A percentile compares a stretch with the other conserved stretches of the same genome.
Evolutionary conservation across 2,888 invertebrate genomes (phyloP).

Genomic region (Brenthis daphne): DNA sequence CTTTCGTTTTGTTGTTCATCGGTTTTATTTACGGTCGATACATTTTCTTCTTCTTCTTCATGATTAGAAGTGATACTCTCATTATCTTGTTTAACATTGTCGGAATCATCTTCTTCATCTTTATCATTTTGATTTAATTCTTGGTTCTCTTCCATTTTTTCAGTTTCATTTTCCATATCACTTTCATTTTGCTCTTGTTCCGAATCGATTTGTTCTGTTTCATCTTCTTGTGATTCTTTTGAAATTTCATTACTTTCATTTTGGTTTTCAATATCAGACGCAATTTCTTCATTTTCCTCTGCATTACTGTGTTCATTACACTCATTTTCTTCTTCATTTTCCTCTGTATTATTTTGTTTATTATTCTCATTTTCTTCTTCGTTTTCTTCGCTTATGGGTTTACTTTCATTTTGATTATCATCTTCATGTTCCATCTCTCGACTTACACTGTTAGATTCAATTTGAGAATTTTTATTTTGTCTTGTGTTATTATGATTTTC

Average conservation of each 20-base stretch:
- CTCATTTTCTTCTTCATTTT: conserved; percentile 8
- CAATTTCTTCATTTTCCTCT: conserved; percentile 24
- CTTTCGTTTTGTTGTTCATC: conserved; percentile 15
- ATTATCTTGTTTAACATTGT: conserved; percentile 18
- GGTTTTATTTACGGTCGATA: conserved; percentile 17
- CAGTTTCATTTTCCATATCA: conserved; percentile 30
- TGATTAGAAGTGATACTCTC: neutral
- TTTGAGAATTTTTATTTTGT: conserved; percentile 5
- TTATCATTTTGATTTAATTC: conserved; percentile 37
- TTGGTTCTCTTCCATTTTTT: conserved; percentile 23
- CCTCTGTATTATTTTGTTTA: conserved; percentile 27
- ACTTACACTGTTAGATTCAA: no score
- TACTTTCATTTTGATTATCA: no score
- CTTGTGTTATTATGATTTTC: no score
- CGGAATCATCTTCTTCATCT: conserved; percentile 32
- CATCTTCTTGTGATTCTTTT: conserved; percentile 21
- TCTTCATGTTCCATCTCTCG: no score
- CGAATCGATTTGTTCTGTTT: neutral
- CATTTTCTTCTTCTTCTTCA: neutral
- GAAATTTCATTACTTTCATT: conserved; percentile 35
- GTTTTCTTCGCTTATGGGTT: no score
- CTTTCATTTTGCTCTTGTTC: conserved; percentile 1
- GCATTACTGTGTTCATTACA: conserved; percentile 21
- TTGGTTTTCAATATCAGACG: conserved; percentile 29
- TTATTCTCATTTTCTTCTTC: no score